A percentile compares a stretch with the other conserved stretches of the same genome.
Evolutionary conservation across 2,797 vertebrate genomes (phyloP).

Genomic region (Chrysocyon brachyurus): DNA sequence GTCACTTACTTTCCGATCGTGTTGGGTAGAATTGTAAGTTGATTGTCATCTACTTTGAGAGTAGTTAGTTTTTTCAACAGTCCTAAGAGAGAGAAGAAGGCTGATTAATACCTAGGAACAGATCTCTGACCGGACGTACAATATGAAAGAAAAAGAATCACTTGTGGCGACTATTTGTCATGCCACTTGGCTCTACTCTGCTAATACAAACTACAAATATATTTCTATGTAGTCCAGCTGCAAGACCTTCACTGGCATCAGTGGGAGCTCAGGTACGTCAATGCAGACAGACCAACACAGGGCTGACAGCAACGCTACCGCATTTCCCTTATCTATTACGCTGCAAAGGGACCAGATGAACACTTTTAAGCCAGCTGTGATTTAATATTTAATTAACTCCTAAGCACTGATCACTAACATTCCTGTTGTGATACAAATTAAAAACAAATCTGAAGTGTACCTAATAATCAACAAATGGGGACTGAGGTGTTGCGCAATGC

Average conservation of each 20-base stretch:
- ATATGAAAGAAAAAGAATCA: slow-evolving; percentile 11
- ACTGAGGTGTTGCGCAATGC: background rate
- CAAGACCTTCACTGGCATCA: background rate
- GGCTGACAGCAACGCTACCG: background rate
- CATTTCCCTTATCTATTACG: background rate
- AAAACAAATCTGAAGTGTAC: slow-evolving; percentile 64
- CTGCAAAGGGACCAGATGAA: slow-evolving; percentile 6
- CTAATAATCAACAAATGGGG: background rate
- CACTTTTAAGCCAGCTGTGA: slow-evolving; percentile 49
- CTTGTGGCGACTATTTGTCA: background rate
- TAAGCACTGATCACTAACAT: slow-evolving; percentile 48
- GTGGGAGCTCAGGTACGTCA: background rate
- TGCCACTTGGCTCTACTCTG: background rate
- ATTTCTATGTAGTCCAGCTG: background rate
- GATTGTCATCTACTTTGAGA: slow-evolving; percentile 99
- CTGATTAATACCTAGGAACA: slow-evolving; percentile 51
- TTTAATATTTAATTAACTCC: slow-evolving; percentile 69
- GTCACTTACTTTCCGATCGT: slow-evolving; percentile 97
- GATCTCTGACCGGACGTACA: slow-evolving; percentile 10
- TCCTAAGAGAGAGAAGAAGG: slow-evolving; percentile 88
- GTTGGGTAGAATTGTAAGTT: slow-evolving; percentile 97
- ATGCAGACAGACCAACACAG: background rate
- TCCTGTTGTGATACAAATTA: slow-evolving; percentile 48
- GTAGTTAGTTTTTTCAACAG: slow-evolving; percentile 98
- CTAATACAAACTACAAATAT: background rate